A percentile compares a stretch with the other conserved stretches of the same genome.
Conservation (phyloP, 2,113 vertebrate species). For the Phalacrocorax pelagicus region DNA sequence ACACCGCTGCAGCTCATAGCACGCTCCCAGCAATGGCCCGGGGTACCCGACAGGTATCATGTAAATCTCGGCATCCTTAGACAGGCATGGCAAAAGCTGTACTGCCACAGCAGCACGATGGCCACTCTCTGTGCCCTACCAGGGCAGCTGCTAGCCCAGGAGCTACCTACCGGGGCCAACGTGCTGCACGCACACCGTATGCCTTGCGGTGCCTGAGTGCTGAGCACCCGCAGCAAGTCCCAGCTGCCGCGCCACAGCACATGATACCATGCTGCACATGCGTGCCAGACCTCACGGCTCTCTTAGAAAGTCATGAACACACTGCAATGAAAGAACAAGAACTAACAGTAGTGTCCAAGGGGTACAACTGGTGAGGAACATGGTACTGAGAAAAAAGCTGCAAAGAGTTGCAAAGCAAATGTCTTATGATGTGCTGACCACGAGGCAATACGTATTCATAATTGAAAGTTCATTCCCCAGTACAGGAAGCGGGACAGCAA, state of each 20-base stretch:
- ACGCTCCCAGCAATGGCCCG: neutral
- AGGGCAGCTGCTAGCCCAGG: neutral
- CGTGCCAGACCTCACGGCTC: neutral
- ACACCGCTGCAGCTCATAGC: neutral
- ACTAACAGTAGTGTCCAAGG: neutral
- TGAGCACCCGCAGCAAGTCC: neutral
- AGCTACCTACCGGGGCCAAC: neutral
- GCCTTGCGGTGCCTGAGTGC: accelerated
- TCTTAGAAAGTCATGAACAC: neutral
- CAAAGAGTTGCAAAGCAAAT: neutral
- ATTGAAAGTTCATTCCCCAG: neutral
- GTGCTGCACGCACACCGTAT: accelerated
- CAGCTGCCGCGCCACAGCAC: neutral
- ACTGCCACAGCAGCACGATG: neutral
- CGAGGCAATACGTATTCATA: too few relatives aligned
- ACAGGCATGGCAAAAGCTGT: neutral
- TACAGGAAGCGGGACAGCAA: neutral
- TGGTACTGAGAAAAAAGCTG: neutral
- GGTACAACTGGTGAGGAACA: neutral
- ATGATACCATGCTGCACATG: accelerated
- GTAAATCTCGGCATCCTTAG: accelerated
- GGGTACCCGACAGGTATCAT: neutral
- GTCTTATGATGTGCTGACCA: neutral
- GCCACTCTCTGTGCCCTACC: accelerated
- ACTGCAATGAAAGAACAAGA: neutral